Percentiles rank a stretch among this genome's conserved stretches.
Evolutionary conservation across 2,113 vertebrate species (phyloP).

Genomic region (Chamaetylas fuelleborni): DNA sequence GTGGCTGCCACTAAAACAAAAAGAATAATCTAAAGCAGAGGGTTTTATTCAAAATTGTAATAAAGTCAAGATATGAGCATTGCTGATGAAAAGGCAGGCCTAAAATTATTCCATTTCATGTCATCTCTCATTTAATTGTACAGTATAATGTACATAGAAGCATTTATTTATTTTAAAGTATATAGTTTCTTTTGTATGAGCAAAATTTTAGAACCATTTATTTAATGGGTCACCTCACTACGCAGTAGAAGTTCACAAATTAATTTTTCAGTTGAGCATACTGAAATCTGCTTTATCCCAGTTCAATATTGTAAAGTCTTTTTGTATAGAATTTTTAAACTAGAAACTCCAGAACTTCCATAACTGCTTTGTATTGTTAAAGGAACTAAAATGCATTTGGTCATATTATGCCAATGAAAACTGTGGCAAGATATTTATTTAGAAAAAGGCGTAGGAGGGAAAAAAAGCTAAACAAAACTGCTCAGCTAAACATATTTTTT

Average conservation of each 20-base stretch:
- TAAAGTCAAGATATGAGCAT: constrained; percentile 59
- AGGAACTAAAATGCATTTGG: constrained; percentile 54
- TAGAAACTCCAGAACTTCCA: constrained; percentile 44
- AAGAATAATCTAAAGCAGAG: constrained; percentile 52
- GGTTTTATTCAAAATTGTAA: constrained; percentile 57
- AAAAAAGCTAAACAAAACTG: constrained; percentile 33
- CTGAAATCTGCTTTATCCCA: constrained; percentile 31
- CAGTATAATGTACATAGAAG: constrained; percentile 95
- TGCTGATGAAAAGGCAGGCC: constrained; percentile 45
- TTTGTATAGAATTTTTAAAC: constrained; percentile 37
- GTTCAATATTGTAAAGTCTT: constrained; percentile 38
- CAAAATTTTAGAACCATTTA: constrained; percentile 60
- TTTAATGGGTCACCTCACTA: constrained; percentile 46
- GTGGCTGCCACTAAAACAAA: constrained; percentile 89
- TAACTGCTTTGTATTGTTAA: constrained; percentile 57
- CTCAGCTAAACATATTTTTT: constrained; percentile 53
- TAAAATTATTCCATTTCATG: constrained; percentile 71
- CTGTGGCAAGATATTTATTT: constrained; percentile 70
- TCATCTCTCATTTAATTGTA: constrained; percentile 84
- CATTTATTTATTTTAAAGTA: constrained; percentile 95
- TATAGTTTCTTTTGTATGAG: constrained; percentile 68
- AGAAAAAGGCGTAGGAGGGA: constrained; percentile 58
- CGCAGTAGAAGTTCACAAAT: constrained; percentile 19
- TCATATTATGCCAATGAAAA: constrained; percentile 68
- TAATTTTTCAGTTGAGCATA: constrained; percentile 29